These are phyloP conservation scores for Rhincodon typus DNA, from an alignment of 2,797 vertebrate genomes.

Conservation along the genomic window DNA sequence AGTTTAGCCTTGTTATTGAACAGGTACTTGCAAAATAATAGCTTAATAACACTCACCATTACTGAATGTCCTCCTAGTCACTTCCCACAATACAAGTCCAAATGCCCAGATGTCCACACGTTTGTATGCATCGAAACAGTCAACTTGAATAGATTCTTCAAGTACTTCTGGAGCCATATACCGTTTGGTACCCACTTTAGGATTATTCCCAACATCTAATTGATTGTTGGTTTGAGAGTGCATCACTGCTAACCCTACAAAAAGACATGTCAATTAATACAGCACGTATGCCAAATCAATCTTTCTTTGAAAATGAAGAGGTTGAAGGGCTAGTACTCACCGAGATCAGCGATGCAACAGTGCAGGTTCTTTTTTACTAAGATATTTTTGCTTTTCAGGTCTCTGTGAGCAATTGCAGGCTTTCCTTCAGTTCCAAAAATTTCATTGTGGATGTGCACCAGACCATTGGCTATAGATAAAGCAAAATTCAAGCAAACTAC, in stretches of 20 bases:
- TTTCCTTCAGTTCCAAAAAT: conserved; percentile 73
- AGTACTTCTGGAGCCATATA: conserved; percentile 75
- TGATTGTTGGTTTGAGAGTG: conserved; percentile 69
- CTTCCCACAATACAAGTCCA: conserved; percentile 72
- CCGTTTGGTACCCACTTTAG: conserved; percentile 73
- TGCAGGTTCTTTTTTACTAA: conserved; percentile 69
- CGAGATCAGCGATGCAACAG: conserved; percentile 73
- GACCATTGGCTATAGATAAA: conserved; percentile 61
- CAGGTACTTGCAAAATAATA: too few species aligned
- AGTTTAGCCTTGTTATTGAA: background rate
- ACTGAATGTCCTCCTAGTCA: conserved; percentile 67
- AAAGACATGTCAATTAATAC: background rate
- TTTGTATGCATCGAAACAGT: conserved; percentile 74
- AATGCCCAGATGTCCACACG: conserved; percentile 75
- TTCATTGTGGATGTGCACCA: conserved; percentile 71
- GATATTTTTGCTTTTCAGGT: conserved; percentile 75
- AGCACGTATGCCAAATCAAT: background rate
- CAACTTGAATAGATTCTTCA: conserved; percentile 68
- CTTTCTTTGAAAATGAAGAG: background rate
- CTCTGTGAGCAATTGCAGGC: conserved; percentile 69
- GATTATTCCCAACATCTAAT: conserved; percentile 71
- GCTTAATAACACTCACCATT: conserved; percentile 55
- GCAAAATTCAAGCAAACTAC: conserved; percentile 67
- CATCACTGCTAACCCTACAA: conserved; percentile 66
- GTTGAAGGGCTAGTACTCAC: conserved; percentile 46